A percentile compares a stretch with the other conserved stretches of the same genome.
These are phyloP conservation scores for Eumeta japonica DNA, from an alignment of 1,140 invertebrate species.

Conservation along the genomic window DNA sequence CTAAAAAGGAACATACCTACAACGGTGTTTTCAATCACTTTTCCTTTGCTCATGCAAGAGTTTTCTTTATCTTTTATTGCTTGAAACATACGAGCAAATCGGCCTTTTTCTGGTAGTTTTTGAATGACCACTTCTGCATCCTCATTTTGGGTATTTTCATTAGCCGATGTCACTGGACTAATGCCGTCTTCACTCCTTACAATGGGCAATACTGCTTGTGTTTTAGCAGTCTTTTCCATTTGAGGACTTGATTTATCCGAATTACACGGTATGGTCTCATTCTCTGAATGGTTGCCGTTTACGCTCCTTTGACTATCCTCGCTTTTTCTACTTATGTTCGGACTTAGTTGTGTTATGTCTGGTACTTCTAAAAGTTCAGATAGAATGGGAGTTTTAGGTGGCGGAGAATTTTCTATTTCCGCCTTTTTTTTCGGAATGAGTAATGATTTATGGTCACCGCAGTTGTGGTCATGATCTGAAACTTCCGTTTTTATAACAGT, in stretches of 20 bases:
- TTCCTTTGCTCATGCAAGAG: conserved; percentile 51
- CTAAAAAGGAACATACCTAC: conserved; percentile 21
- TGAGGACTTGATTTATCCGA: conserved; percentile 51
- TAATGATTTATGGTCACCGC: conserved; percentile 19
- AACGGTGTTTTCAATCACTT: conserved; percentile 45
- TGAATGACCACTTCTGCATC: conserved; percentile 39
- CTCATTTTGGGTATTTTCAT: conserved; percentile 22
- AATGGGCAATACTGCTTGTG: conserved; percentile 51
- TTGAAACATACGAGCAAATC: conserved; percentile 45
- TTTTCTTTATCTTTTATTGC: conserved; percentile 46
- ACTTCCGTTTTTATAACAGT: conserved; percentile 8
- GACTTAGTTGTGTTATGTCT: conserved; percentile 45
- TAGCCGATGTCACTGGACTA: conserved; percentile 25
- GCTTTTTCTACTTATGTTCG: conserved; percentile 42
- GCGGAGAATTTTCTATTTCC: conserved; percentile 40
- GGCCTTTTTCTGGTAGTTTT: conserved; percentile 42
- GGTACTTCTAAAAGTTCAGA: conserved; percentile 41
- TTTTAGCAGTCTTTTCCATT: conserved; percentile 37
- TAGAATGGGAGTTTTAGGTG: conserved; percentile 39
- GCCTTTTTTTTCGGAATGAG: conserved; percentile 31
- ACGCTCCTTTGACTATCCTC: conserved; percentile 49
- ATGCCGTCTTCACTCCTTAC: conserved; percentile 38
- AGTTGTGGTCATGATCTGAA: background rate
- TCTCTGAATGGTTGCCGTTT: conserved; percentile 39
- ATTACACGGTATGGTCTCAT: conserved; percentile 50